These are phyloP conservation scores for Heliconius himera DNA, from an alignment of 1,140 invertebrate genomes.

Conservation along the genomic window DNA sequence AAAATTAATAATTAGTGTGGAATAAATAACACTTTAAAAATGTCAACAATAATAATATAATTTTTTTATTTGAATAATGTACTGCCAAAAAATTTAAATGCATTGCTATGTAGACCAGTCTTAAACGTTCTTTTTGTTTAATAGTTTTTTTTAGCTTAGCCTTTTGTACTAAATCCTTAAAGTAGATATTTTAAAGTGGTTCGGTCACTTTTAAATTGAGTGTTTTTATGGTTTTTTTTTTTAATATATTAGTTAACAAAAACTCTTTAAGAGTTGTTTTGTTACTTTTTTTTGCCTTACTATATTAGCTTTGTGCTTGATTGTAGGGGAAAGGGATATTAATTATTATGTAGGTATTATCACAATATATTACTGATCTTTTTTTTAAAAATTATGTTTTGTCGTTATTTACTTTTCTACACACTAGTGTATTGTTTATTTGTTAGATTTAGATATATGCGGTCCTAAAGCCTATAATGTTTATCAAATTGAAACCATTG, in stretches of 20 bases:
- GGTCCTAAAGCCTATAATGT: background rate
- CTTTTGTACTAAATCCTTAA: background rate
- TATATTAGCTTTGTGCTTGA: constrained; percentile 5
- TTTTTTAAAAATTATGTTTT: background rate
- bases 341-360: constrained; percentile 1
- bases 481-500: constrained; percentile 12
- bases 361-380: background rate
- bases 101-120: background rate
- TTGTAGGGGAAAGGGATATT: constrained; percentile 6
- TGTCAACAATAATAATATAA: too few species aligned
- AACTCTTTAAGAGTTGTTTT: background rate
- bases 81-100: background rate
- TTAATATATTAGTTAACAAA: background rate
- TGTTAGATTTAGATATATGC: background rate
- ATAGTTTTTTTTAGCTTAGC: background rate
- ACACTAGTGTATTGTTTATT: background rate
- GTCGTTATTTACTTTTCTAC: constrained; percentile 6
- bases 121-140: background rate
- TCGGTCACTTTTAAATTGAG: constrained; percentile 36
- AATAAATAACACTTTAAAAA: too few species aligned
- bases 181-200: constrained; percentile 26
- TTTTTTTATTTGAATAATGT: background rate
- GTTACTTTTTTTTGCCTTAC: background rate
- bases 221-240: background rate
- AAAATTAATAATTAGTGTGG: too few species aligned